Evolutionary conservation across 1,140 invertebrate species (phyloP).

Genomic region (Sitobion miscanthi): DNA sequence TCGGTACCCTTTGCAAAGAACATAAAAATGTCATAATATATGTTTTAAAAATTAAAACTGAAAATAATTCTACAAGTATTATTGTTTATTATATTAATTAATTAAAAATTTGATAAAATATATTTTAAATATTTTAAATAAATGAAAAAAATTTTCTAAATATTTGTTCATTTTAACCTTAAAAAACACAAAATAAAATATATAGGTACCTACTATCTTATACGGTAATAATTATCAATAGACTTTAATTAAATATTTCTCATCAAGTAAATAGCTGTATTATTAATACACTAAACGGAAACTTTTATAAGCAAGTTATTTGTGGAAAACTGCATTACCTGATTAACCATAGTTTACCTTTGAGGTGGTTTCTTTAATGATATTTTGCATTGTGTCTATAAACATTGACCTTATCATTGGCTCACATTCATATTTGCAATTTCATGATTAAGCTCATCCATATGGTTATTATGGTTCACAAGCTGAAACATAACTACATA

Average conservation of each 20-base stretch:
- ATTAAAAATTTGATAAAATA: too few relatives aligned
- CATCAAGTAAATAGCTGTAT: background rate
- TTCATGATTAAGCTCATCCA: background rate
- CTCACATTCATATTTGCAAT: background rate
- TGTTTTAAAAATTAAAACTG: too few relatives aligned
- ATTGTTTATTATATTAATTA: too few relatives aligned
- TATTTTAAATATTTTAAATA: too few relatives aligned
- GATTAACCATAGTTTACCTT: background rate
- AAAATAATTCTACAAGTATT: too few relatives aligned
- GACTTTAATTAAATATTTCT: background rate
- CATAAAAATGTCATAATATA: too few relatives aligned
- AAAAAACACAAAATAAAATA: too few relatives aligned
- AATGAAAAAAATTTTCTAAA: too few relatives aligned
- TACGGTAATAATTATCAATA: background rate
- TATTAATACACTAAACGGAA: background rate
- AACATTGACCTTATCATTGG: background rate
- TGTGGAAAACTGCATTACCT: background rate
- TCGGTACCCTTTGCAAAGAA: too few relatives aligned
- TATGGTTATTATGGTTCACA: background rate
- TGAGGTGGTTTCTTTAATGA: background rate
- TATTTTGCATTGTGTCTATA: background rate
- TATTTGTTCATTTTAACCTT: too few relatives aligned
- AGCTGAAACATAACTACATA: background rate
- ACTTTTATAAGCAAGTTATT: background rate
- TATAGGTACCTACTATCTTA: background rate